phyloP scores from a whole-genome alignment of 1,140 invertebrate species.

The Vollenhovia emeryi region DNA sequence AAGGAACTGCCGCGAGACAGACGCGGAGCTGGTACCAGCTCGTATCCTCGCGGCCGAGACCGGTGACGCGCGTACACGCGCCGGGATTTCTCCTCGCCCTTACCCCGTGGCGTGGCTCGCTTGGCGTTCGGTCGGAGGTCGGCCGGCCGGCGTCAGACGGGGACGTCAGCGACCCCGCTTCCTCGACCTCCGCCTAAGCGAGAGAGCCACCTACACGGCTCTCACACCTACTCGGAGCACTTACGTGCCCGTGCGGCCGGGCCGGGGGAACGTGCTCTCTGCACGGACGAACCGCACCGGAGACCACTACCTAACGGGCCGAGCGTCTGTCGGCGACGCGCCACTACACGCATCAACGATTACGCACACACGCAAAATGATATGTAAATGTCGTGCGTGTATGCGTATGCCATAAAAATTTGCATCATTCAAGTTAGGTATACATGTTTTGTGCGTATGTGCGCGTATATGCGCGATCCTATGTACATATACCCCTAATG shows the following conservation, averaged over 20 bases:
- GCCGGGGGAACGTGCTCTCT: slow-evolving; percentile 31
- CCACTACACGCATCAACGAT: slow-evolving; percentile 42
- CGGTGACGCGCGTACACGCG: slow-evolving; percentile 4
- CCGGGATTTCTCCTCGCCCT: slow-evolving; percentile 48
- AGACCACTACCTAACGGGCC: slow-evolving; percentile 56
- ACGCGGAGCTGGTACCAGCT: neutral
- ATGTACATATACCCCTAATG: too few species aligned
- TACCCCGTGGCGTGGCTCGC: slow-evolving; percentile 42
- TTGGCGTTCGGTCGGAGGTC: slow-evolving; percentile 42
- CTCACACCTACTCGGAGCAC: slow-evolving; percentile 56
- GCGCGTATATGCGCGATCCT: neutral
- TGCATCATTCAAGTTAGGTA: neutral
- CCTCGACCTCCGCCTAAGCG: slow-evolving; percentile 64
- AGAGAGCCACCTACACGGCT: slow-evolving; percentile 72
- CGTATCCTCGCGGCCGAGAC: neutral
- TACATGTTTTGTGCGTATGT: neutral
- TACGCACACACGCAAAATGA: neutral
- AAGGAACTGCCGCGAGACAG: neutral
- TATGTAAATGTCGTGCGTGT: neutral
- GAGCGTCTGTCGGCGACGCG: slow-evolving; percentile 36
- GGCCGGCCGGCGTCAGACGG: neutral
- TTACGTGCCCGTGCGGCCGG: slow-evolving; percentile 25
- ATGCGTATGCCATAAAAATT: neutral
- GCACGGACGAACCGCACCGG: slow-evolving; percentile 44
- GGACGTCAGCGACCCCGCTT: slow-evolving; percentile 53